These are phyloP conservation scores for Tromatobia lineatoria DNA, from an alignment of 2,888 invertebrate species.

Conservation along the genomic window DNA sequence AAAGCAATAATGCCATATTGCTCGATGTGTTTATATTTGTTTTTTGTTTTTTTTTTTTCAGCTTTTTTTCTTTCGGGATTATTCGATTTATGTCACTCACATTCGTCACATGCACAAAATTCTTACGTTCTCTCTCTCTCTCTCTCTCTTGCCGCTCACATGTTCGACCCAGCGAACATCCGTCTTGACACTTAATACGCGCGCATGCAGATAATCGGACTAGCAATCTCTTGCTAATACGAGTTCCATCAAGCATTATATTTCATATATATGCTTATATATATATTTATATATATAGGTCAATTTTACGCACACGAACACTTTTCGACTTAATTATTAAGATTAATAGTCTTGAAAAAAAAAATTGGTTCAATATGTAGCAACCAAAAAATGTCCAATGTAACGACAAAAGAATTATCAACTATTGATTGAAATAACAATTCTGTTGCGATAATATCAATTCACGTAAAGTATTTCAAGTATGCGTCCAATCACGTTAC, in stretches of 20 bases:
- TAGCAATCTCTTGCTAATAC: constrained; percentile 18
- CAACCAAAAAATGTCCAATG: background rate
- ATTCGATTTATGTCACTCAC: constrained; percentile 50
- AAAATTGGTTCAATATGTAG: constrained; percentile 39
- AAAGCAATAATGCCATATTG: constrained; percentile 73
- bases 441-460: constrained; percentile 31
- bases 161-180: constrained; percentile 65
- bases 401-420: constrained; percentile 3
- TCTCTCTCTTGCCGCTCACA: constrained; percentile 16
- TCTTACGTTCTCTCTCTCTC: constrained; percentile 9
- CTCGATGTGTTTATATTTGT: constrained; percentile 61
- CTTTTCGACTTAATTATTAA: constrained; percentile 39
- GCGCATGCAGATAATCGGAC: constrained; percentile 41
- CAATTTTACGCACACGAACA: constrained; percentile 47
- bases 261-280: constrained; percentile 20
- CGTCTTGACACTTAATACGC: constrained; percentile 30
- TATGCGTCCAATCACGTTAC: constrained; percentile 60
- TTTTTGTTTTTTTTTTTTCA: constrained; percentile 38
- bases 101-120: constrained; percentile 32
- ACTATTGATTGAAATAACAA: background rate
- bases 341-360: constrained; percentile 42
- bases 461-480: constrained; percentile 3
- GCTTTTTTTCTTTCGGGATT: constrained; percentile 51
- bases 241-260: constrained; percentile 52
- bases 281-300: constrained; percentile 15